phyloP scores from a whole-genome alignment of 2,888 invertebrate species.

The Isotomurus palustris region DNA sequence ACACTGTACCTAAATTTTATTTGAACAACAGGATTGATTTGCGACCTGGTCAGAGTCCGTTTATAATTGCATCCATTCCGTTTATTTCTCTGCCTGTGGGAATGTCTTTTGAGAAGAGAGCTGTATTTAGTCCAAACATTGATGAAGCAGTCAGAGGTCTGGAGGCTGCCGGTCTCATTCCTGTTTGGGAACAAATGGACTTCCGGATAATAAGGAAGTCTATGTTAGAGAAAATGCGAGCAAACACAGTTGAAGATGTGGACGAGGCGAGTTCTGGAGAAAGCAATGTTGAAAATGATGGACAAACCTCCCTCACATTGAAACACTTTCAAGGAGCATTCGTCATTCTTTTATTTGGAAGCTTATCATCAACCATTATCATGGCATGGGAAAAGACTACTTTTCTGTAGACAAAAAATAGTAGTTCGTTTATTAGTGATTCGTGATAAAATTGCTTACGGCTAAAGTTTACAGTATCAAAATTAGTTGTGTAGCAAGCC shows the following conservation, averaged over 20 bases:
- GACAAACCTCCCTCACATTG: conserved; percentile 14
- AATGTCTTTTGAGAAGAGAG: conserved; percentile 14
- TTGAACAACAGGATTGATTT: conserved; percentile 13
- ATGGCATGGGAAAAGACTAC: too few species aligned
- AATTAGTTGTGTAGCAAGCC: too few species aligned
- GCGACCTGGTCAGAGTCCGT: conserved; percentile 13
- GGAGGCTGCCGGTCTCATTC: conserved; percentile 5
- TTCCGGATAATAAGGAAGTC: neutral
- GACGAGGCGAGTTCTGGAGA: conserved; percentile 5
- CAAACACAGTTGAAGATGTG: conserved; percentile 5
- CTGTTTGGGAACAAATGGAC: conserved; percentile 12
- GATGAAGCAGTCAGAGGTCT: conserved; percentile 1
- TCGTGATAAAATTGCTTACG: neutral
- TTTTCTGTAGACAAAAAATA: conserved; percentile 17
- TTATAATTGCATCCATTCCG: conserved; percentile 10
- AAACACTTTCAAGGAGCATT: conserved; percentile 23
- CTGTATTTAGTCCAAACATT: conserved; percentile 15
- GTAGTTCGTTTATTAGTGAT: neutral
- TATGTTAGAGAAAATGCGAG: neutral
- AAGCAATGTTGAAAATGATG: neutral
- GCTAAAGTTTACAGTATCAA: too few species aligned
- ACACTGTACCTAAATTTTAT: conserved; percentile 4
- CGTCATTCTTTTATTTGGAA: conserved; percentile 3
- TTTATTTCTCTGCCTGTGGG: conserved; percentile 14
- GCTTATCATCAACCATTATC: too few species aligned